Base-by-base conservation (phyloP, 1,140 invertebrate genomes). In the Penaeus indicus region DNA sequence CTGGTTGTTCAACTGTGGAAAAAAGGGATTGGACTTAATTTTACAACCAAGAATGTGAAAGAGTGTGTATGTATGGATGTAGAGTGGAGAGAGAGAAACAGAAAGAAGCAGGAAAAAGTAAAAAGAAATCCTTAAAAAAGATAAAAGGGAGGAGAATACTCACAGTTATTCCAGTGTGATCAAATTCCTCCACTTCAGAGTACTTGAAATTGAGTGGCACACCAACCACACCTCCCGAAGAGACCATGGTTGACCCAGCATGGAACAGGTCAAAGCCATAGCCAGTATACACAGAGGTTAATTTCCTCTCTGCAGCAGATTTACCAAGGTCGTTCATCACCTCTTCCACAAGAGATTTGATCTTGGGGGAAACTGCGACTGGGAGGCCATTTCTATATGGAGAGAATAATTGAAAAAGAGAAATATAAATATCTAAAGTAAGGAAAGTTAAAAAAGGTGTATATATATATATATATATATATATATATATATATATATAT, bases 251-350 rank as follows among this genome's bases (percentile, higher is more conserved):
- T 18, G 87, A 64, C 10, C 87, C 87, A 19, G 87, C 87, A 78
- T 54, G 69, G 82, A 84, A 88, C 32, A 79, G 38, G 38, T 88
- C 87, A 60, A 84, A 88, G 7, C 87, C 87, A 79, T 84, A 88
- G 25, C 11, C 60, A 22, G 72, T 84, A 22, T 88, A 88, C 4
- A 63, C n/a, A 0, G 32, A 63, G 10, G 84, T 64, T 0, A 32
- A 54, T 18, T 77, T 78, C 38, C 25, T 60, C 60, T 75, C 72
- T 54, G 27, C 18, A 5, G 84, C 4, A 42, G 27, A 54, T 38
- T 64, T 22, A 7, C 61, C 42, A 5, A 88, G 60, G 60, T 88
- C 87, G 32, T 79, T 62, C 72, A 88, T 79, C 3, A 84, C 80
- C 42, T 75, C 54, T 7, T 79, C 47, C 18, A 79, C 72, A 10